Evolutionary conservation across 1,140 invertebrate species (phyloP), one percentile per base, ranked within the genome.

Genomic region (Ceratoteleas bidentatus): DNA sequence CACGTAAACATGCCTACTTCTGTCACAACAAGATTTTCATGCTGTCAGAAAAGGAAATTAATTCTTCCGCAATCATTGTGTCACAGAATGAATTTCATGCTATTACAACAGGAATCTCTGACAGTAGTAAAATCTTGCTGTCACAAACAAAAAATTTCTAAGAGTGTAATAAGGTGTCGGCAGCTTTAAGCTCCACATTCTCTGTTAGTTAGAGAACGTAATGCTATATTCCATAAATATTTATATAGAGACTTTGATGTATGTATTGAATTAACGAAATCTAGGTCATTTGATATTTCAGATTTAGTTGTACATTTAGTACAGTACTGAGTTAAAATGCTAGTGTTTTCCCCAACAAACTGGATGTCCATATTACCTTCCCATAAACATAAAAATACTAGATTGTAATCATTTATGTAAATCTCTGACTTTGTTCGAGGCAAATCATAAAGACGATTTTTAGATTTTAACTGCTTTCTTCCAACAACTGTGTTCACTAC

Each of bases 391-490:
- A 53, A 13, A 32, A 53, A 32, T 33, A 9, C 14, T n/a, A 33
- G 33, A 36, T 54, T 54, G 14, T 54, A 54, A n/a, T 54, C 60
- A 52, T 52, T 62, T 13, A 62, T 52, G 10, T 13, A 15, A 11
- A 14, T 15, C 36, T 52, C 47, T 8, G 3, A 32, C 10, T 62
- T 7, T 14, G 4, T 47, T 60, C 57, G 24, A 0, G 57, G 57
- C 14, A 60, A 47, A 60, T 47, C 45, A 38, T 87, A 87, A 45
- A 87, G 50, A 66, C 85, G 66, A 36, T 64, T 80, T 60, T 85
- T 85, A 77, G 53, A n/a, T 54, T 14, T 34, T 36, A 54, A 36
- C 36, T 36, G 11, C 13, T 36, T 83, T 52, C 83, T 54, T 34
- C 72, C 65, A 53, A 69, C 79, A 16, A 87, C 77, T 13, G 85